phyloP scores from a whole-genome alignment of 2,113 vertebrate genomes.

The Alouatta palliata region DNA sequence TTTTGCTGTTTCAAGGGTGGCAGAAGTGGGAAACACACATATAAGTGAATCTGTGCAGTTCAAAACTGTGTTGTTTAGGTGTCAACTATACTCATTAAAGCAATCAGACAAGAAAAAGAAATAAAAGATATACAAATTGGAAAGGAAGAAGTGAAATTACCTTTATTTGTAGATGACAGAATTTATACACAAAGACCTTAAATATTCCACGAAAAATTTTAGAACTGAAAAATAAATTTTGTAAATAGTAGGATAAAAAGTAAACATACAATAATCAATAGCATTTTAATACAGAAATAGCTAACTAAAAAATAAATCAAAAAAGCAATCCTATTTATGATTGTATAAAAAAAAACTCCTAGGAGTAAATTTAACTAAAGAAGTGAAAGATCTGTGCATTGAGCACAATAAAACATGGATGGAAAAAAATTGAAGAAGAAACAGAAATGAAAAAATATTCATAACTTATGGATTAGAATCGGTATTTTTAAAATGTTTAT shows the following conservation, averaged over 20 bases:
- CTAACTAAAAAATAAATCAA: neutral
- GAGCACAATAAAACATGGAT: neutral
- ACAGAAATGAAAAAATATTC: neutral
- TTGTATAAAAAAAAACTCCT: neutral
- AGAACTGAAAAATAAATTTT: neutral
- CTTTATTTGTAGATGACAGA: neutral
- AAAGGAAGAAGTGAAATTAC: neutral
- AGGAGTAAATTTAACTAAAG: neutral
- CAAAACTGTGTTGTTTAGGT: neutral
- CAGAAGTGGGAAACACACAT: neutral
- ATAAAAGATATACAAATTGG: neutral
- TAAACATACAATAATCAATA: neutral
- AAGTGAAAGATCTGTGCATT: neutral
- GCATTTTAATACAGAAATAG: neutral
- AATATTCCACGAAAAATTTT: neutral
- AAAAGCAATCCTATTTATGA: neutral
- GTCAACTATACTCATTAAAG: neutral
- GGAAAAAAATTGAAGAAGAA: neutral
- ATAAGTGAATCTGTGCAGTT: neutral
- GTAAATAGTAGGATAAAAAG: neutral
- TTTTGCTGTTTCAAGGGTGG: neutral
- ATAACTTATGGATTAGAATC: neutral
- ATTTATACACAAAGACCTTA: neutral
- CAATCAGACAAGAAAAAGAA: neutral
- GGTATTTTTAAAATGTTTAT: neutral